Percentiles rank a stretch among this genome's conserved stretches.
These are phyloP conservation scores for Nudaria mundana DNA, from an alignment of 2,888 invertebrate species.

Conservation along the genomic window DNA sequence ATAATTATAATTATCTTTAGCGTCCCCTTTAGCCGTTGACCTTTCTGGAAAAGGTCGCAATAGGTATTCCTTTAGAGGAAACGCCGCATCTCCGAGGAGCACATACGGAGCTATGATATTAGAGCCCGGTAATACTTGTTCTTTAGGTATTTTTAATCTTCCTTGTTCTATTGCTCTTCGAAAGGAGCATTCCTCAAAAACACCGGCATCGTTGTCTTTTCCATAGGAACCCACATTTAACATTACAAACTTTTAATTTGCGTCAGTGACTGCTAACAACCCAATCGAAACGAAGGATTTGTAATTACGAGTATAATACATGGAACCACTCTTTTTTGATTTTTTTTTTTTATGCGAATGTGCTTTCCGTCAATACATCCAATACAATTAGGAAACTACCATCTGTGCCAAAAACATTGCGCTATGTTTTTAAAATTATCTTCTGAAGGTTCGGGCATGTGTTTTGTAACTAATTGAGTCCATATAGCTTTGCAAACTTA, in stretches of 20 bases:
- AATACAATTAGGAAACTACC: conserved; percentile 22
- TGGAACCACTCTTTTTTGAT: conserved; percentile 11
- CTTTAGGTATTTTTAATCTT: conserved; percentile 21
- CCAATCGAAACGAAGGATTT: conserved; percentile 18
- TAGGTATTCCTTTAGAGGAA: conserved; percentile 22
- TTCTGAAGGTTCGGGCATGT: conserved; percentile 16
- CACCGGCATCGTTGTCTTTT: conserved; percentile 23
- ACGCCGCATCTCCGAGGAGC: conserved; percentile 18
- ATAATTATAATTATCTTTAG: conserved; percentile 27
- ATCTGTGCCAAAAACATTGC: conserved; percentile 17
- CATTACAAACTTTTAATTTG: conserved; percentile 22
- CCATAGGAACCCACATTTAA: conserved; percentile 23
- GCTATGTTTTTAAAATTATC: conserved; percentile 21
- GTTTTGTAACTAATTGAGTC: conserved; percentile 19
- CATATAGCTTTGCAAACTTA: conserved; percentile 27
- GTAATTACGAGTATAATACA: conserved; percentile 18
- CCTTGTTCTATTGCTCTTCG: conserved; percentile 15
- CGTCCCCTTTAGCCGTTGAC: conserved; percentile 16
- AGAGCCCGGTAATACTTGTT: conserved; percentile 19
- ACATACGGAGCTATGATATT: conserved; percentile 16
- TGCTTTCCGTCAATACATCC: conserved; percentile 23
- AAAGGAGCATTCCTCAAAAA: conserved; percentile 18
- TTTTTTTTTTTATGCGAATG: conserved; percentile 14
- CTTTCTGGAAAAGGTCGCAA: conserved; percentile 15
- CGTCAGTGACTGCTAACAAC: conserved; percentile 17